These are phyloP conservation scores for Heliothis virescens DNA, from an alignment of 1,140 invertebrate genomes.

Conservation along the genomic window DNA sequence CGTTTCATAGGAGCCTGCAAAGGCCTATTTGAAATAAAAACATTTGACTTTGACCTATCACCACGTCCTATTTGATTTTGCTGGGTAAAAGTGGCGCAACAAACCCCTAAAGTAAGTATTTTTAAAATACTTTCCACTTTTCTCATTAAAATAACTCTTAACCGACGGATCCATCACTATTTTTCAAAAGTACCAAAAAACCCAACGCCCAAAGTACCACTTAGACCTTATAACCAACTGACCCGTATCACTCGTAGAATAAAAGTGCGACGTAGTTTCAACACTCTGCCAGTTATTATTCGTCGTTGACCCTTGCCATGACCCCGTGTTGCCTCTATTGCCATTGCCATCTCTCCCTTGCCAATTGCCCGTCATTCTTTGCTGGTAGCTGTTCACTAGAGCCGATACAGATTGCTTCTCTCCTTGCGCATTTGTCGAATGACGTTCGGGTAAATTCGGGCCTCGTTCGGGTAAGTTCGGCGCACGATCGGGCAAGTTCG, in stretches of 20 bases:
- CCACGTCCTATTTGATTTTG: too few species aligned
- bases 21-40: too few species aligned
- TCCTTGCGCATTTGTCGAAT: constrained; percentile 41
- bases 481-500: constrained; percentile 58
- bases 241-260: constrained; percentile 80
- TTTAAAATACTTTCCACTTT: too few species aligned
- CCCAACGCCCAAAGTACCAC: background rate
- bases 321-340: constrained; percentile 54
- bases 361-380: constrained; percentile 68
- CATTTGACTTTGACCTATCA: too few species aligned
- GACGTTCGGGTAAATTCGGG: constrained; percentile 56
- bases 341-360: constrained; percentile 62
- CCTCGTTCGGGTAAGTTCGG: constrained; percentile 62
- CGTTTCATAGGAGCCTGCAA: too few species aligned
- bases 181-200: background rate
- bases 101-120: too few species aligned
- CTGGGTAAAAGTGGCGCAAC: too few species aligned
- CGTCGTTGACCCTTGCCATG: constrained; percentile 55
- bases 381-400: constrained; percentile 79
- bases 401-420: constrained; percentile 70
- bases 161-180: too few species aligned
- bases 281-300: constrained; percentile 74
- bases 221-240: constrained; percentile 56
- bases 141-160: too few species aligned
- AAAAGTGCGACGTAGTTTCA: constrained; percentile 78